Percentiles rank a stretch among this genome's conserved stretches.
phyloP scores from a whole-genome alignment of 2,113 vertebrate genomes.

The Eudyptes chrysolophus region DNA sequence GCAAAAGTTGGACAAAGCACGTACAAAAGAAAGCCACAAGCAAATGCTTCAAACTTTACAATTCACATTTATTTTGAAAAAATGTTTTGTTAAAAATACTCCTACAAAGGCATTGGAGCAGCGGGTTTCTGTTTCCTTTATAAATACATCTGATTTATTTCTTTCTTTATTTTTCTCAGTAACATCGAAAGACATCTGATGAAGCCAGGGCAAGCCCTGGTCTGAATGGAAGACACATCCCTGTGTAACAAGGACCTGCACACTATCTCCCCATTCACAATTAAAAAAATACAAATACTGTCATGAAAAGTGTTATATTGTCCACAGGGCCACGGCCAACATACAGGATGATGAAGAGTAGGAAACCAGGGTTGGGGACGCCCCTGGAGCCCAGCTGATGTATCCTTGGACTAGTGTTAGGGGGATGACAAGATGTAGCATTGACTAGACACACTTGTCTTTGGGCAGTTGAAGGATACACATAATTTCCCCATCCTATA shows the following conservation, averaged over 20 bases:
- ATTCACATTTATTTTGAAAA: slow-evolving; percentile 82
- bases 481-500: neutral
- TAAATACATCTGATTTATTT: slow-evolving; percentile 70
- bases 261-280: slow-evolving; percentile 32
- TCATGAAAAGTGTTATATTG: slow-evolving; percentile 31
- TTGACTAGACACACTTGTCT: neutral
- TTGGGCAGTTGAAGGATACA: neutral
- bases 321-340: neutral
- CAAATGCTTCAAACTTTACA: slow-evolving; percentile 70
- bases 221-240: slow-evolving; percentile 62
- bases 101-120: slow-evolving; percentile 79
- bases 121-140: slow-evolving; percentile 62
- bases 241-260: slow-evolving; percentile 39
- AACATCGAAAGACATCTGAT: slow-evolving; percentile 40
- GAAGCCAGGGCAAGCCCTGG: slow-evolving; percentile 38
- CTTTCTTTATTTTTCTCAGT: slow-evolving; percentile 56
- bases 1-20: neutral
- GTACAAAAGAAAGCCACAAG: slow-evolving; percentile 33
- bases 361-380: neutral
- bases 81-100: slow-evolving; percentile 77
- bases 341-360: neutral
- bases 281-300: slow-evolving; percentile 52
- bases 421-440: neutral
- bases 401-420: neutral
- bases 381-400: neutral